Evolutionary conservation across 1,140 invertebrate genomes (phyloP).

Genomic region (Zaprionus lachaisei): DNA sequence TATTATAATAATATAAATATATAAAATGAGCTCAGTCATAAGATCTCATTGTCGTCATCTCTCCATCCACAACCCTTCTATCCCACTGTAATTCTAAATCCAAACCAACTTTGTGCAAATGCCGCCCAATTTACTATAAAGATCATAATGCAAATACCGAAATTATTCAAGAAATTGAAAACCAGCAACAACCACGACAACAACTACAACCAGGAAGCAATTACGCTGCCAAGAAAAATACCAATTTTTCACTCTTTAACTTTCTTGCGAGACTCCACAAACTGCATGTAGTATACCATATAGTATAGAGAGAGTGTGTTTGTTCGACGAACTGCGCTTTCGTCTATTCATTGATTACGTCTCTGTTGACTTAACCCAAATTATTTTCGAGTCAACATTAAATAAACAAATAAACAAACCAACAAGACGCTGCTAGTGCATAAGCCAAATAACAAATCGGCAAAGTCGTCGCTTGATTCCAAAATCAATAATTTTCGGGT

Average conservation of each 20-base stretch:
- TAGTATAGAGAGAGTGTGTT: not conserved
- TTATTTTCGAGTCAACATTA: constrained; percentile 55
- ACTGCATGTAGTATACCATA: not conserved
- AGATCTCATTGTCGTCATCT: too few species aligned
- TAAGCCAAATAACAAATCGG: constrained; percentile 39
- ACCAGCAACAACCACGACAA: not conserved
- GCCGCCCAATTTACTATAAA: constrained; percentile 17
- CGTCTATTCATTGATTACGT: constrained; percentile 54
- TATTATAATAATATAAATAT: too few species aligned
- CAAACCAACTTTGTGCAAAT: constrained; percentile 26
- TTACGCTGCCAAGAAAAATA: constrained; percentile 32
- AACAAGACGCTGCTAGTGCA: constrained; percentile 5
- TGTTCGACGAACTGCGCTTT: constrained; percentile 20
- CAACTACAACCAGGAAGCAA: constrained; percentile 35
- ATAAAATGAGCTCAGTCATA: too few species aligned
- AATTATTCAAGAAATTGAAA: constrained; percentile 34
- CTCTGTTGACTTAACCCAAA: constrained; percentile 53
- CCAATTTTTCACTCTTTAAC: constrained; percentile 9
- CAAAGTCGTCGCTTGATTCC: constrained; percentile 10
- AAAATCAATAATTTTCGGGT: constrained; percentile 43
- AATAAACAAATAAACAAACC: constrained; percentile 48
- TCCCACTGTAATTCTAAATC: constrained; percentile 6
- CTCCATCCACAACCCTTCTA: not conserved
- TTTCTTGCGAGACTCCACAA: not conserved
- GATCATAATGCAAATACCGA: constrained; percentile 28